Conservation (phyloP, 2,888 invertebrate genomes). For the Aphidoletes aphidimyza region DNA sequence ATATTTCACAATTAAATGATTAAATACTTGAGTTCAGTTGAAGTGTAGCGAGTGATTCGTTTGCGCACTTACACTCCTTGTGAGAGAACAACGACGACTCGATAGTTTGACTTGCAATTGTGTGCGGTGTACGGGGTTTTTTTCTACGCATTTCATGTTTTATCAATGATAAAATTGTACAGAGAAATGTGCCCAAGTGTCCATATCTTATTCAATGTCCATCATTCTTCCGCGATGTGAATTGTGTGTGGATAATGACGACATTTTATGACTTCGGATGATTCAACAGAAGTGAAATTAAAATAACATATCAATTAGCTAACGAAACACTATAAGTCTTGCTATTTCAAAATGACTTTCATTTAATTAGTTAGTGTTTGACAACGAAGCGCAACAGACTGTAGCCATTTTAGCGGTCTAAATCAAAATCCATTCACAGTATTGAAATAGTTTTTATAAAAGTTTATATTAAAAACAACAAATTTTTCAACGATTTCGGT, state of each 20-base stretch:
- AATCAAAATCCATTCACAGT: not conserved
- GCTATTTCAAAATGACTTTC: not conserved
- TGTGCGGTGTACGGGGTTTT: no score
- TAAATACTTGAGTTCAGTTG: not conserved
- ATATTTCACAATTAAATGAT: slow-evolving; percentile 23
- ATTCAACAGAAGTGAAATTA: not conserved
- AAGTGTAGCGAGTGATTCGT: not conserved
- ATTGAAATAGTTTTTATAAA: no score
- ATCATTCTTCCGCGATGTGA: not conserved
- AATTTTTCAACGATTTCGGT: no score
- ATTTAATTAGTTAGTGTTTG: not conserved
- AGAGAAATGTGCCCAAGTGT: not conserved
- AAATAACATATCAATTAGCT: not conserved
- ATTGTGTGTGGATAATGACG: not conserved
- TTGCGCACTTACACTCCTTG: not conserved
- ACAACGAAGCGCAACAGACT: not conserved
- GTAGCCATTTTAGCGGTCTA: not conserved
- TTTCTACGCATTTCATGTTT: not conserved
- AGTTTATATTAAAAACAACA: no score
- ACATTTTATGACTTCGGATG: slow-evolving; percentile 39
- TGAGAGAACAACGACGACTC: no score
- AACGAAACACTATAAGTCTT: slow-evolving; percentile 20
- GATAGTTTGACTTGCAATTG: not conserved
- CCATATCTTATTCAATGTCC: not conserved
- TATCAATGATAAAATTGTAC: not conserved